Evolutionary conservation across 2,888 invertebrate species (phyloP).

Genomic region (Cotesia congregata): DNA sequence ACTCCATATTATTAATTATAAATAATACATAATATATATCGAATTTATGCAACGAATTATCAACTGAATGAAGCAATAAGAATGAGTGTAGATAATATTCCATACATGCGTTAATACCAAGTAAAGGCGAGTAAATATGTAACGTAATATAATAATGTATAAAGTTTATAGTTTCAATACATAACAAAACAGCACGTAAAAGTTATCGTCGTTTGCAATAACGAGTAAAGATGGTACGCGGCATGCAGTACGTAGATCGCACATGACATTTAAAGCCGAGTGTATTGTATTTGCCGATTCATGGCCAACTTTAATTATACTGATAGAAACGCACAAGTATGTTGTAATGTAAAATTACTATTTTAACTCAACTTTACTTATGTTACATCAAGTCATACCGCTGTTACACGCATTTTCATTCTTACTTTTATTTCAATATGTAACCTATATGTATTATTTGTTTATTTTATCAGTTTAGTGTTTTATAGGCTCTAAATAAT

Average conservation of each 20-base stretch:
- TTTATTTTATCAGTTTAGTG: too few species aligned
- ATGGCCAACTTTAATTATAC: constrained; percentile 35
- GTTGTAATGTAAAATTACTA: constrained; percentile 19
- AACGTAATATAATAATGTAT: too few species aligned
- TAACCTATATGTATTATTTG: too few species aligned
- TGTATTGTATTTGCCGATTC: constrained; percentile 22
- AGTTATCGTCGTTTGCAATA: neutral
- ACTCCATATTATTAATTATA: neutral
- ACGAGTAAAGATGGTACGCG: neutral
- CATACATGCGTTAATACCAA: neutral
- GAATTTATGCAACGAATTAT: neutral
- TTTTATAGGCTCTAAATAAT: too few species aligned
- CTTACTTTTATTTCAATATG: too few species aligned
- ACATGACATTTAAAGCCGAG: neutral
- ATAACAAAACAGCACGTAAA: neutral
- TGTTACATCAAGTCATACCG: too few species aligned
- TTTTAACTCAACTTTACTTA: neutral
- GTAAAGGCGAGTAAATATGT: neutral
- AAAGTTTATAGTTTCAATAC: neutral
- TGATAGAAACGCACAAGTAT: neutral
- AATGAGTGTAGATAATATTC: neutral
- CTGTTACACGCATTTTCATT: too few species aligned
- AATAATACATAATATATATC: too few species aligned
- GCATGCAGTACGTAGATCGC: neutral
- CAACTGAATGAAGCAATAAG: neutral